Percentiles rank a stretch among this genome's conserved stretches.
phyloP scores from a whole-genome alignment of 2,113 vertebrate species.

The Nipponia nippon region DNA sequence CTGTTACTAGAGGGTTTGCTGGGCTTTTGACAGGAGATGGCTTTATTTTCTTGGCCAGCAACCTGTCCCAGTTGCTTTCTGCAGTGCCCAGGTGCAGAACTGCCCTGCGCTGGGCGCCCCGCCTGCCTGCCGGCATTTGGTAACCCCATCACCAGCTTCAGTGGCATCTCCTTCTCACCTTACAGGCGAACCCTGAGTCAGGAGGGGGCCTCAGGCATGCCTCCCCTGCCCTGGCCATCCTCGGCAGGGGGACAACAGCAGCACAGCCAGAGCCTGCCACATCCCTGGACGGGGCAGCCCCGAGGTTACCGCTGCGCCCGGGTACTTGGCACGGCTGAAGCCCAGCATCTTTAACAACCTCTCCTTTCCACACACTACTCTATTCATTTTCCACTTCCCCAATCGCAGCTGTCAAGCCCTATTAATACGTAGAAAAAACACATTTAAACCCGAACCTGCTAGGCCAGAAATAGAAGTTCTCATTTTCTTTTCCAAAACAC shows the following conservation, averaged over 20 bases:
- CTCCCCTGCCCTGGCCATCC: background rate
- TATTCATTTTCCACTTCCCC: conserved; percentile 44
- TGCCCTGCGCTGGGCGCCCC: background rate
- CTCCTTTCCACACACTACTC: background rate
- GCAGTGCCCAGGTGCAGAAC: background rate
- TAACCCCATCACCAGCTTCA: background rate
- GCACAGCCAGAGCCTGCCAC: background rate
- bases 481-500: conserved; percentile 69
- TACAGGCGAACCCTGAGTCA: background rate
- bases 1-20: background rate
- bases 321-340: accelerated
- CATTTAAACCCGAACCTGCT: conserved; percentile 52
- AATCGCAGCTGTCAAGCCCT: background rate
- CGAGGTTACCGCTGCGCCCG: accelerated
- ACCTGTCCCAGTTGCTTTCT: background rate
- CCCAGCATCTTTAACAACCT: background rate
- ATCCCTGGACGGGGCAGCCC: background rate
- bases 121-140: too few species aligned
- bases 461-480: conserved; percentile 59
- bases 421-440: background rate
- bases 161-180: background rate
- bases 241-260: background rate
- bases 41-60: background rate
- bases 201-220: accelerated
- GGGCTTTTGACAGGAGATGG: background rate